Conservation (phyloP, 2,113 vertebrate genomes). For the Hippopotamus amphibius region DNA sequence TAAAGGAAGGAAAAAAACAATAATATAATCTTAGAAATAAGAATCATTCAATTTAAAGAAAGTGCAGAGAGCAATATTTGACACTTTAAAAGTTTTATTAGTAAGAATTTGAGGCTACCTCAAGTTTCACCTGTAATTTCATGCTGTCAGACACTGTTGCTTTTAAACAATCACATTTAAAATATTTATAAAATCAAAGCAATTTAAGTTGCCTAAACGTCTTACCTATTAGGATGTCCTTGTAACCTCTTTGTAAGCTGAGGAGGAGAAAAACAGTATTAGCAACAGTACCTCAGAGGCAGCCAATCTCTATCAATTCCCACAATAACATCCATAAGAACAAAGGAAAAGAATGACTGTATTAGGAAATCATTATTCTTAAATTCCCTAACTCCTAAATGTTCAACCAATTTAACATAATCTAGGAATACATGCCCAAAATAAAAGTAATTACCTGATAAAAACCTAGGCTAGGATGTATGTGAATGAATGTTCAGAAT, state of each 20-base stretch:
- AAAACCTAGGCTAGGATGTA: slow-evolving; percentile 8
- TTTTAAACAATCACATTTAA: background rate
- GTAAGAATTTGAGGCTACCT: background rate
- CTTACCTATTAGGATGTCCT: slow-evolving; percentile 94
- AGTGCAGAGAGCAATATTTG: background rate
- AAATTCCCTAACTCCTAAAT: background rate
- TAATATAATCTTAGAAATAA: background rate
- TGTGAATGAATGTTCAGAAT: background rate
- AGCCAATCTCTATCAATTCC: background rate
- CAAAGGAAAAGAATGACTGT: background rate
- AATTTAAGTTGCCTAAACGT: background rate
- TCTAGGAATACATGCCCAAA: background rate
- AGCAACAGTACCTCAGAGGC: background rate
- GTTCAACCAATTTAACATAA: background rate
- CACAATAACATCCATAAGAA: fast-evolving
- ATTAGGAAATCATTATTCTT: background rate
- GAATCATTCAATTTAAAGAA: background rate
- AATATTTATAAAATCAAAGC: slow-evolving; percentile 27
- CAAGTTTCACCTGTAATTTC: background rate
- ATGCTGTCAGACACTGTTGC: background rate
- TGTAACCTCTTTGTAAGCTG: slow-evolving; percentile 96
- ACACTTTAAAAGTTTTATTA: background rate
- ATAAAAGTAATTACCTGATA: background rate
- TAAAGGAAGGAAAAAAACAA: background rate
- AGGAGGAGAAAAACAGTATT: slow-evolving; percentile 54